Conservation (phyloP, 2,113 vertebrate genomes). For the Noctilio leporinus region DNA sequence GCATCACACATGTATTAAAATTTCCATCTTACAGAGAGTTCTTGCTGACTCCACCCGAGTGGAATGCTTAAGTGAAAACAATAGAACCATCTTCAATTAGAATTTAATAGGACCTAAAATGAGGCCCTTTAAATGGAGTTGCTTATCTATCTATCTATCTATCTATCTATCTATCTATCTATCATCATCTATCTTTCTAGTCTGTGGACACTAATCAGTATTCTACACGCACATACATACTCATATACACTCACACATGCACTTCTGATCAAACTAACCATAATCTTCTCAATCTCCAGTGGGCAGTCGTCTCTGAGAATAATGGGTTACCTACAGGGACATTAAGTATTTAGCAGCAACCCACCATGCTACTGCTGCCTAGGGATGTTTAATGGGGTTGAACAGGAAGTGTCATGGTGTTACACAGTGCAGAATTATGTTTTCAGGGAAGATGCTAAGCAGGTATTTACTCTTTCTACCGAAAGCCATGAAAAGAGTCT, state of each 20-base stretch:
- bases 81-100: background rate
- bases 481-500: background rate
- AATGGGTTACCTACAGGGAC: constrained; percentile 29
- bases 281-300: constrained; percentile 1
- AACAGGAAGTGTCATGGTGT: background rate
- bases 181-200: background rate
- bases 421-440: background rate
- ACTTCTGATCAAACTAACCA: background rate
- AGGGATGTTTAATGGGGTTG: constrained; percentile 16
- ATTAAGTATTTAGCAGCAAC: constrained; percentile 52
- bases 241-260: background rate
- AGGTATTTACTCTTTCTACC: background rate
- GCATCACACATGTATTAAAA: constrained; percentile 44
- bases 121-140: background rate
- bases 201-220: background rate
- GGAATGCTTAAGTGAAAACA: constrained; percentile 65
- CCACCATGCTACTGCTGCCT: background rate
- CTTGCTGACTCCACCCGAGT: constrained; percentile 31
- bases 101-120: constrained; percentile 18
- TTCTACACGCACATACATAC: background rate
- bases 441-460: background rate
- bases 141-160: background rate
- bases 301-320: constrained; percentile 20
- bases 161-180: background rate
- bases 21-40: constrained; percentile 48